These are phyloP conservation scores for Phenganax subtilis DNA, from an alignment of 92 coral and sea anemone genomes.

Conservation along the genomic window DNA sequence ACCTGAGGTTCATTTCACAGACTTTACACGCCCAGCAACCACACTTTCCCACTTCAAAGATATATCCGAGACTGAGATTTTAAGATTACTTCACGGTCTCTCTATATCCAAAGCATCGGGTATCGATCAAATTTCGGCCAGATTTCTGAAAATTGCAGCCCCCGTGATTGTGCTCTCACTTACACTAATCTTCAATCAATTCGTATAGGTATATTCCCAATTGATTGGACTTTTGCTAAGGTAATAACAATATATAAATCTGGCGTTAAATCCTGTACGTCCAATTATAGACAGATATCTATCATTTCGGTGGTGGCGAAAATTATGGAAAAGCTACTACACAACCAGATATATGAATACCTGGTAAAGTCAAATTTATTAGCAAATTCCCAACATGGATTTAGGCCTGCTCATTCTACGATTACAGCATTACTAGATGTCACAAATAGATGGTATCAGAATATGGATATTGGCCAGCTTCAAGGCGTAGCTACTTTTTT, in stretches of 20 bases:
- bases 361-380: not conserved
- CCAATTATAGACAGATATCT: not conserved
- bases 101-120: not conserved
- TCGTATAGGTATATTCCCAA: conserved; percentile 17
- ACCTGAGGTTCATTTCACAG: not conserved
- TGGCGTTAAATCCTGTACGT: not conserved
- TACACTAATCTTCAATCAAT: not conserved
- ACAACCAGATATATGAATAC: conserved; percentile 4
- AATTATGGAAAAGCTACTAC: not conserved
- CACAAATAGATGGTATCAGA: not conserved
- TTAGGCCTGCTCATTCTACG: not conserved
- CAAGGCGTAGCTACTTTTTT: too few species aligned
- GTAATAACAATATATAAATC: conserved; percentile 15
- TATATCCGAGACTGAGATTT: not conserved
- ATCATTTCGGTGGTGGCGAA: not conserved
- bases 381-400: not conserved
- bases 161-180: not conserved
- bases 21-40: not conserved
- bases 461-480: not conserved
- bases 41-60: not conserved
- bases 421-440: not conserved
- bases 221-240: conserved; percentile 9
- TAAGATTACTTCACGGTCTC: not conserved
- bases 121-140: conserved; percentile 1
- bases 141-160: conserved; percentile 3